A percentile compares a stretch with the other conserved stretches of the same genome.
These are phyloP conservation scores for Eueides isabella DNA, from an alignment of 1,140 invertebrate species.

Conservation along the genomic window DNA sequence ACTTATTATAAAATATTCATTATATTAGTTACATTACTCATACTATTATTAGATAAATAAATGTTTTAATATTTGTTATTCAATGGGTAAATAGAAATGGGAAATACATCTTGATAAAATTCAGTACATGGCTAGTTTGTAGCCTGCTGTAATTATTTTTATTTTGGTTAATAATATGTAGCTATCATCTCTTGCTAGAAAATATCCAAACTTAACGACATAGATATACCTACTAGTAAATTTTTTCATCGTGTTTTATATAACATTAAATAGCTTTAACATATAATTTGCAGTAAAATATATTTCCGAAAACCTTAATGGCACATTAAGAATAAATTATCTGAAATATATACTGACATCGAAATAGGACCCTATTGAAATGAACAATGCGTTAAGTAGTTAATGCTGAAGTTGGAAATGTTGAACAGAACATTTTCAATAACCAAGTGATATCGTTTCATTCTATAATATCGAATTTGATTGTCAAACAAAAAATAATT, in stretches of 20 bases:
- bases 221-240: neutral
- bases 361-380: conserved; percentile 7
- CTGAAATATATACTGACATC: conserved; percentile 3
- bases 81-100: neutral
- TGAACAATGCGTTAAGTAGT: conserved; percentile 13
- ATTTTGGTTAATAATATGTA: neutral
- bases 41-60: neutral
- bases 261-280: neutral
- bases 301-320: neutral
- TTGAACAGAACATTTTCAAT: conserved; percentile 9
- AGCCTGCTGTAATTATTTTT: neutral
- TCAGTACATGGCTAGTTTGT: neutral
- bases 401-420: conserved; percentile 14
- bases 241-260: neutral
- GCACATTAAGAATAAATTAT: conserved; percentile 3
- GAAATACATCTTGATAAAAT: neutral
- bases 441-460: neutral
- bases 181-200: too few relatives aligned
- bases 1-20: conserved; percentile 7
- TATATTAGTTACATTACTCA: conserved; percentile 3
- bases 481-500: neutral
- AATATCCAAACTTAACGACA: too few relatives aligned
- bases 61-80: neutral
- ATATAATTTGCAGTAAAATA: neutral
- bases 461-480: conserved; percentile 4